These are phyloP conservation scores for Euclidia mi DNA, from an alignment of 2,888 invertebrate species.

Conservation along the genomic window DNA sequence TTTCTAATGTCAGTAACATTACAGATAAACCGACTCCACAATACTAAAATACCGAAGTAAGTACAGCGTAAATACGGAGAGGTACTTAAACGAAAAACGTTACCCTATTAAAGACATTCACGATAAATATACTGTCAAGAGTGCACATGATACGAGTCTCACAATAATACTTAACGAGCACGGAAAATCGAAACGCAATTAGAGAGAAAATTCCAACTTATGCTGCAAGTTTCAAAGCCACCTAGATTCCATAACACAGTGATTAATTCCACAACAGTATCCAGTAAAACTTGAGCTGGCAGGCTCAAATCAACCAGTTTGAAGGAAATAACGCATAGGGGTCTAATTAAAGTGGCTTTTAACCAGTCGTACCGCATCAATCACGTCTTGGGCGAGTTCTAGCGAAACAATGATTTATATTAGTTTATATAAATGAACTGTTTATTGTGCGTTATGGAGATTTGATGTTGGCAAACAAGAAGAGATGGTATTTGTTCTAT, in stretches of 20 bases:
- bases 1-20: no score
- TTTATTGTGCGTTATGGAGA: conserved; percentile 33
- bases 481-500: conserved; percentile 9
- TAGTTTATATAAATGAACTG: conserved; percentile 42
- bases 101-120: no score
- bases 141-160: no score
- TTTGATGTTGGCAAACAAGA: conserved; percentile 24
- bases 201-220: conserved; percentile 33
- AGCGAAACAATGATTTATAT: conserved; percentile 36
- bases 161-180: no score
- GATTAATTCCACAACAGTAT: conserved; percentile 34
- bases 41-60: no score
- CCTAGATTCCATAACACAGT: conserved; percentile 31
- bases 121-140: no score
- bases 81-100: no score
- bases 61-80: no score
- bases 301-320: neutral
- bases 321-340: neutral
- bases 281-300: conserved; percentile 18
- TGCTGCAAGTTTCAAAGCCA: conserved; percentile 37
- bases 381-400: conserved; percentile 33
- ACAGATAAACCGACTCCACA: no score
- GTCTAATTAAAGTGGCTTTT: conserved; percentile 14
- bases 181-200: conserved; percentile 13
- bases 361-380: conserved; percentile 33